Conservation (phyloP, 2,888 invertebrate species). For the Tetragonisca angustula region DNA sequence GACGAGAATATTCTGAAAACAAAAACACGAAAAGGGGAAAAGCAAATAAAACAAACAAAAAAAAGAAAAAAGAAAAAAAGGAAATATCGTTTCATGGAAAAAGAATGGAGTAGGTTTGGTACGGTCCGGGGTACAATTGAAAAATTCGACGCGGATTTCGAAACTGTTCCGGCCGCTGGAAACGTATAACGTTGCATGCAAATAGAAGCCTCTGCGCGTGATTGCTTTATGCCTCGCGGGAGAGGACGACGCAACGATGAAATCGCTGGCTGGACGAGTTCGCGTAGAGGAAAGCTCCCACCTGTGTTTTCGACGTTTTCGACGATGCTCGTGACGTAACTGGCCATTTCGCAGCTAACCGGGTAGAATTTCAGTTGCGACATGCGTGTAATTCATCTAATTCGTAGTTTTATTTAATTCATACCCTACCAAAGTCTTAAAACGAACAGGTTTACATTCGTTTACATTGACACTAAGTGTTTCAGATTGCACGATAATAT, state of each 20-base stretch:
- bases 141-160: slow-evolving; percentile 17
- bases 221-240: slow-evolving; percentile 31
- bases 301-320: not conserved
- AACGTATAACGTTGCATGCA: slow-evolving; percentile 7
- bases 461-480: too few species aligned
- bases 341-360: not conserved
- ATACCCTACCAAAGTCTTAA: not conserved
- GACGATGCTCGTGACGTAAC: slow-evolving; percentile 1
- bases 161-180: not conserved
- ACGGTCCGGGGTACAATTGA: not conserved
- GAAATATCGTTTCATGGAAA: not conserved
- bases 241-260: not conserved
- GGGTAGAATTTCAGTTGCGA: not conserved
- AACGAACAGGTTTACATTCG: not conserved
- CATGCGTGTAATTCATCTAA: not conserved
- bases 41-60: not conserved
- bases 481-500: too few species aligned
- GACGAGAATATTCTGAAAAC: not conserved
- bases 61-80: not conserved
- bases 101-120: not conserved
- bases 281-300: not conserved
- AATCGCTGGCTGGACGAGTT: not conserved
- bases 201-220: slow-evolving; percentile 17
- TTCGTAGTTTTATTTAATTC: not conserved
- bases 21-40: not conserved